These are phyloP conservation scores for Arion vulgaris DNA, from an alignment of 1,140 invertebrate genomes.

Conservation along the genomic window DNA sequence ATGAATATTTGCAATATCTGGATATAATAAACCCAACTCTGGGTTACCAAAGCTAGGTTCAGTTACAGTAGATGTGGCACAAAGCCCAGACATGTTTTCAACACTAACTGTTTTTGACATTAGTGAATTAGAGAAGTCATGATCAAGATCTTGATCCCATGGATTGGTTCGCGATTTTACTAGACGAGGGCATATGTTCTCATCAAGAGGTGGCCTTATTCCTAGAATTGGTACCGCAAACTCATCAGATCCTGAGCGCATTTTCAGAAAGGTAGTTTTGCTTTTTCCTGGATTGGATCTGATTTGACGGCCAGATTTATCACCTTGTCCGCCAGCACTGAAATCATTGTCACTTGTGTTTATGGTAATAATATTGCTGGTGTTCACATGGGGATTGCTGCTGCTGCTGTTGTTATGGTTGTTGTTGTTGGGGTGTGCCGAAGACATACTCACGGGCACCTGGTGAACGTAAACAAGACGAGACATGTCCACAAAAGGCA, in stretches of 20 bases:
- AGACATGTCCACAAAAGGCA: conserved; percentile 38
- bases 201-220: conserved; percentile 19
- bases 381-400: conserved; percentile 40
- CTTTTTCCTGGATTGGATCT: neutral
- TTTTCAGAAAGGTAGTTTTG: conserved; percentile 29
- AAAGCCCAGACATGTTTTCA: conserved; percentile 8
- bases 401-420: conserved; percentile 41
- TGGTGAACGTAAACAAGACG: conserved; percentile 33
- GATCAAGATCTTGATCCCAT: conserved; percentile 37
- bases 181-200: neutral
- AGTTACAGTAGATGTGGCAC: neutral
- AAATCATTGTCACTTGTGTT: conserved; percentile 38
- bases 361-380: conserved; percentile 38
- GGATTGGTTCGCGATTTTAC: conserved; percentile 30
- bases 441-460: conserved; percentile 25
- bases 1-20: conserved; percentile 23
- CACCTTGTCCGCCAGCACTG: conserved; percentile 14
- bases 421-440: conserved; percentile 13
- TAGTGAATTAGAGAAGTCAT: conserved; percentile 33
- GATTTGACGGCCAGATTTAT: conserved; percentile 11
- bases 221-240: conserved; percentile 19
- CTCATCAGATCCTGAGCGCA: conserved; percentile 22
- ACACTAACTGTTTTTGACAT: conserved; percentile 30
- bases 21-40: conserved; percentile 10
- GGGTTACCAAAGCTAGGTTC: conserved; percentile 8